Base-by-base conservation (phyloP, 2,797 vertebrate genomes). In the Gallinago nigripennis region DNA sequence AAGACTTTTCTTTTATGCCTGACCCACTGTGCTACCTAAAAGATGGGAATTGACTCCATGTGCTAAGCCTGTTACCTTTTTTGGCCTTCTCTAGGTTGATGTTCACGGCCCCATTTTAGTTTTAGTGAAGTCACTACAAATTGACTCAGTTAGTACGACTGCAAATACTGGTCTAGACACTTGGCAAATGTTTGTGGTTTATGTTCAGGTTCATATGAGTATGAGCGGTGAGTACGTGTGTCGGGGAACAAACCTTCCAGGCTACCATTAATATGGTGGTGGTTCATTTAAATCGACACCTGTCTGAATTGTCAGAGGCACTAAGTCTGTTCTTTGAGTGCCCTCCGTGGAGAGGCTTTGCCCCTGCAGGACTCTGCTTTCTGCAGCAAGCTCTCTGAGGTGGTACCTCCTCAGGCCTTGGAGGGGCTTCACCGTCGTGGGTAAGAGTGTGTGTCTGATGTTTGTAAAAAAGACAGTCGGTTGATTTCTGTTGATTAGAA, bases 151-250 rank as follows among this genome's bases (percentile, higher is more conserved):
- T 83, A 72, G 81, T 80, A 43, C 33, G 30, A 33, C 58, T 12
- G 46, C 64, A 91, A 82, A 27, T 54, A 21, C 61, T 83, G 85
- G 57, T 77, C 75, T 71, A 68, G 88, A 68, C 88, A 35, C 33
- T 80, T 58, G 60, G 71, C 56, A 90, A 77, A 66, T 41, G 56
- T 50, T 94, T 85, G 31, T 89, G 68, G 23, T 79, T 37, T 56
- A 30, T 15, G 37, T 58, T 82, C 68, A 82, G 64, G 28, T n/a
- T 82, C 30, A 31, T 28, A 13, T 0, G 0, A 82, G 25, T 50
- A 31, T 43, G 37, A 88, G 35, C 0, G 0, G 20, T 39, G 77
- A 51, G 51, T 30, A 50, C 5, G 11, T 33, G 37, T 43, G 31
- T 37, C 4, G 1, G 16, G 16, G 39, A 88, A 45, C 13, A 50